Base-by-base conservation (phyloP, 1,140 invertebrate species). In the Homarus americanus region DNA sequence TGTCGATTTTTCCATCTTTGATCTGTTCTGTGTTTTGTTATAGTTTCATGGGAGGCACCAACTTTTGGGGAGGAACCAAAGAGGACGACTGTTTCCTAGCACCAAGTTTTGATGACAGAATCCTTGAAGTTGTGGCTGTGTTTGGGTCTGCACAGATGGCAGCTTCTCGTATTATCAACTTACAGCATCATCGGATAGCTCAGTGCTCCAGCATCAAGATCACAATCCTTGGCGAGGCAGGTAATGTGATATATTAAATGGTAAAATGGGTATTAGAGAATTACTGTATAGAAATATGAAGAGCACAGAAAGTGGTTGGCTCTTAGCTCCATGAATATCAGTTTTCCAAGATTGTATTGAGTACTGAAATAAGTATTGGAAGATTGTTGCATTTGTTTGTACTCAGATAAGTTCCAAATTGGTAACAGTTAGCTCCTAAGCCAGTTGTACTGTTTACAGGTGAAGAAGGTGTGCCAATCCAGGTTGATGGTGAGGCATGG, bases 401-500 rank as follows among this genome's bases (percentile, higher is more conserved):
- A n/a, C n/a, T n/a, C n/a, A n/a, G n/a, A n/a, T n/a, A n/a, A n/a
- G n/a, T n/a, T n/a, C n/a, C n/a, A n/a, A n/a, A n/a, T n/a, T n/a
- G n/a, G n/a, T n/a, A 20, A 0, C 17, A 20, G 17, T 58, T 58
- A 58, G 4, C 17, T 20, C 15, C 24, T 4, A 20, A 4, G 12
- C 53, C 12, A 58, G 20, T 58, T 15, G 17, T 58, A 4, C 20
- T 58, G 5, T 20, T 58, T 40, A 5, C 36, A 90, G 88, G 88
- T 38, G 88, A 90, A 58, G 88, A 90, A 36, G 88, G 88, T 32
- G 92, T 93, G 3, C 92, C 94, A 96, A 92, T 93, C 40, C 98
- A 99, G 95, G 98, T 99, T 32, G 98, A 99, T 94, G 98, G 98
- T 0, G 98, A 99, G 95, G 98, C 98, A 15, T 99, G 98, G 98